Base-by-base conservation (phyloP, 1,140 invertebrate species). In the Formica selysi region DNA sequence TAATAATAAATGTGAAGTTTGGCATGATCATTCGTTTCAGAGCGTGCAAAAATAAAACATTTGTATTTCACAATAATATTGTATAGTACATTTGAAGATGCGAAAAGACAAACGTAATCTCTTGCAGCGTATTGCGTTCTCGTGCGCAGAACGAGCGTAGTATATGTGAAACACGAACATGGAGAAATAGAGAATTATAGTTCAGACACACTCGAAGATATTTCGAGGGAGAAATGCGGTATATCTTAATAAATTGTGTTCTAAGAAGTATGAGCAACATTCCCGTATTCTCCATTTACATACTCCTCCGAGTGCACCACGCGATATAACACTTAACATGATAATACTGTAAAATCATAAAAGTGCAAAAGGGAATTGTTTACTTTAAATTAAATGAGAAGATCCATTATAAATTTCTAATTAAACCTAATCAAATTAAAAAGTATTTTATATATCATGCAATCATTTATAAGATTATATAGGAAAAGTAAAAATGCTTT, bases 181-280 rank as follows among this genome's bases (percentile, higher is more conserved):
- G n/a, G 48, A 70, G 64, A 26, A 70, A 70, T 68, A 36, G 44
- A 80, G 64, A 80, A 29, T 70, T 80, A 57, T 57, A 22, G 44
- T 80, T 57, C 22, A n/a, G 22, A n/a, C 36, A 68, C 10, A 67
- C 29, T 80, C 48, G 16, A 70, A 70, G 36, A 41, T 70, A 80
- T 22, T 80, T 80, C 51, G 13, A 54, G n/a, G 44, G n/a, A 32
- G n/a, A 41, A 38, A 68, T 32, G 44, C 32, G 6, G 10, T 80
- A 70, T 38, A 80, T 80, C 64, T 80, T 80, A 80, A 80, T 80
- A 80, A 80, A 80, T 80, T 59, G 51, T n/a, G 10, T 6, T 32
- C n/a, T 10, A 68, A 68, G 64, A 68, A 80, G 57, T 80, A 80
- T 57, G 51, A 80, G 78, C 36, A 57, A 70, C 48, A 70, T 70